Percentiles rank a stretch among this genome's conserved stretches.
phyloP scores from a whole-genome alignment of 2,113 vertebrate species.

The Rhagologus leucostigma region DNA sequence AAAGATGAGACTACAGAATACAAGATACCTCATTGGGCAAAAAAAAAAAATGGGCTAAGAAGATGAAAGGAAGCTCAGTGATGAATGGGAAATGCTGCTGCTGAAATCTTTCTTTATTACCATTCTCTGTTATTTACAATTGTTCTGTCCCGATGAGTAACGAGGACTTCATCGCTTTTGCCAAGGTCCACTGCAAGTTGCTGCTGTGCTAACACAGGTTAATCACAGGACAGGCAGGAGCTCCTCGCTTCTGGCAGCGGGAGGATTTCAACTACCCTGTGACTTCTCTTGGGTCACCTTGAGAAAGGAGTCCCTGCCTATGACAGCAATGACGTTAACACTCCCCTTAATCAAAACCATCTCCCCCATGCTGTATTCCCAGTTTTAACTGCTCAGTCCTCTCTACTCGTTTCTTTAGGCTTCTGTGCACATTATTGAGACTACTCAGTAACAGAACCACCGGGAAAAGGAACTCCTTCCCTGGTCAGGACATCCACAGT shows the following conservation, averaged over 20 bases:
- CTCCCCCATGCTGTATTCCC: accelerated
- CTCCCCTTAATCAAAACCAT: neutral
- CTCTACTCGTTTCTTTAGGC: neutral
- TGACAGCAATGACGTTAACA: neutral
- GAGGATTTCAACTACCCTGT: neutral
- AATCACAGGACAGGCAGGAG: neutral
- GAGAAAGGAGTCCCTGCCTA: neutral
- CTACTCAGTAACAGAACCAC: neutral
- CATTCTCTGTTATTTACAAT: neutral
- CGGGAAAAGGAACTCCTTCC: neutral
- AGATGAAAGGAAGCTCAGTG: neutral
- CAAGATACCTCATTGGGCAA: neutral
- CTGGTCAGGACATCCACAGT: neutral
- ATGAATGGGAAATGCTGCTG: neutral
- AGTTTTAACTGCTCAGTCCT: neutral
- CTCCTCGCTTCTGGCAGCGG: accelerated
- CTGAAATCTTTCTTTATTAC: neutral
- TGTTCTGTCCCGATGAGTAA: neutral
- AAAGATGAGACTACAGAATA: neutral
- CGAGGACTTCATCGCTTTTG: neutral
- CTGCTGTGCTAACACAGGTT: neutral
- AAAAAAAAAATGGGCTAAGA: neutral
- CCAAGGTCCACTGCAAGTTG: neutral
- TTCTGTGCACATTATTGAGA: neutral
- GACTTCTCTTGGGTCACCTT: neutral